Base-by-base conservation (phyloP, 1,140 invertebrate genomes). In the Papilio polytes region DNA sequence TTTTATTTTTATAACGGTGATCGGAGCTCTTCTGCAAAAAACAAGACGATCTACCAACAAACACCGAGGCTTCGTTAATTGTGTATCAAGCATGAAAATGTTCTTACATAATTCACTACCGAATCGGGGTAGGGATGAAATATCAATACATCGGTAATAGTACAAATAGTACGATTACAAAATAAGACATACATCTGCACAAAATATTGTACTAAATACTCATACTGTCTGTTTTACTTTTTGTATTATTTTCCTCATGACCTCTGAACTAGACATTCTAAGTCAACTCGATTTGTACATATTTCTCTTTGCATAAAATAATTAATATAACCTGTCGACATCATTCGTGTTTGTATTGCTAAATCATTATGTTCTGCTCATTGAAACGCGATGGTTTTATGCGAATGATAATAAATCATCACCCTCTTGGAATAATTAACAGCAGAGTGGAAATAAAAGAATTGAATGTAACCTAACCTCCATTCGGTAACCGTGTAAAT, bases 1-100 rank as follows among this genome's bases (percentile, higher is more conserved):
- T 41, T 78, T 78, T 78, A 78, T 78, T 78, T 78, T 78, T 63
- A 63, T 78, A 78, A 78, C 77, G 77, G 77, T 78, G 18, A 20
- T 20, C 15, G 51, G 3, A 46, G n/a, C 70, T 73, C 70, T 15
- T 51, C 46, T 74, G 41, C 20, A 74, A 48, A 74, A 74, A 74
- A 44, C 2, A 46, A 46, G 18, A 74, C 8, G 41, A 74, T 20
- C 41, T 7, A n/a, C 46, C 20, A 48, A 22, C 73, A 48, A 26
- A 74, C 12, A 66, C 63, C 2, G 59, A 48, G 41, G 73, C 44
- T 48, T 22, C 44, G 44, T 9, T 46, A 46, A 74, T 74, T 48
- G 41, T 22, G 44, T 31, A 26, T 66, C 22, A 26, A 63, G 59
- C 59, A 26, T 31, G 22, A 66, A 26, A 13, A 26, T 66, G 26